Conservation (phyloP, 1,140 invertebrate species). For the Agrilus planipennis region DNA sequence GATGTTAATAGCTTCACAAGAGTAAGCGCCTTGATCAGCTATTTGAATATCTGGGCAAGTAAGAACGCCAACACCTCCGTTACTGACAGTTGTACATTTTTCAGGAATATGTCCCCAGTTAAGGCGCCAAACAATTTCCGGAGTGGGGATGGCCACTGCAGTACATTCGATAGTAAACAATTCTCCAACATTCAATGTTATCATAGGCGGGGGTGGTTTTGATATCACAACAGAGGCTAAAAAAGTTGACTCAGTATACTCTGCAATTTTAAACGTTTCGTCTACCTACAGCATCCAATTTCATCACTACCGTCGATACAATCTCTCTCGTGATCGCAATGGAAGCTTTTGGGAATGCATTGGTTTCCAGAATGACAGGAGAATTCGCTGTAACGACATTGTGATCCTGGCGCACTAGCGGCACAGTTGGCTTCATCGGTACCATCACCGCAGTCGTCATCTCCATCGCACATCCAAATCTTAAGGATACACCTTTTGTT, state of each 20-base stretch:
- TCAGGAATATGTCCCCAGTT: slow-evolving; percentile 94
- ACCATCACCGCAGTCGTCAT: slow-evolving; percentile 88
- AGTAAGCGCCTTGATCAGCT: slow-evolving; percentile 87
- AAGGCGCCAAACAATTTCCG: slow-evolving; percentile 86
- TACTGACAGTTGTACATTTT: slow-evolving; percentile 65
- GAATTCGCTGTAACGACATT: slow-evolving; percentile 73
- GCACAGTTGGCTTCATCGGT: slow-evolving; percentile 65
- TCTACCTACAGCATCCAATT: slow-evolving; percentile 55
- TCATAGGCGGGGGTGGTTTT: slow-evolving; percentile 54
- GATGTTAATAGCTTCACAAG: slow-evolving; percentile 91
- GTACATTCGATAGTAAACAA: slow-evolving; percentile 70
- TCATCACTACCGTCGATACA: slow-evolving; percentile 85
- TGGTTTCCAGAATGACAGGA: slow-evolving; percentile 64
- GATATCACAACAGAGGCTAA: slow-evolving; percentile 48
- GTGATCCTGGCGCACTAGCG: slow-evolving; percentile 43
- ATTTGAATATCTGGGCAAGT: slow-evolving; percentile 63
- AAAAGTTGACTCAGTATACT: no score
- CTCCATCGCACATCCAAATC: slow-evolving; percentile 80
- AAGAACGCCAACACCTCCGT: slow-evolving; percentile 68
- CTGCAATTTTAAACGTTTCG: neutral
- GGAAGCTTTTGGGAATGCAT: slow-evolving; percentile 87
- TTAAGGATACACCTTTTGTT: slow-evolving; percentile 86
- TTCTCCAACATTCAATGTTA: slow-evolving; percentile 56
- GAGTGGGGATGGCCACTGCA: slow-evolving; percentile 79
- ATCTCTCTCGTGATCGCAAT: slow-evolving; percentile 83